A percentile compares a stretch with the other conserved stretches of the same genome.
phyloP scores from a whole-genome alignment of 1,140 invertebrate genomes.

The Cecropterus lyciades region DNA sequence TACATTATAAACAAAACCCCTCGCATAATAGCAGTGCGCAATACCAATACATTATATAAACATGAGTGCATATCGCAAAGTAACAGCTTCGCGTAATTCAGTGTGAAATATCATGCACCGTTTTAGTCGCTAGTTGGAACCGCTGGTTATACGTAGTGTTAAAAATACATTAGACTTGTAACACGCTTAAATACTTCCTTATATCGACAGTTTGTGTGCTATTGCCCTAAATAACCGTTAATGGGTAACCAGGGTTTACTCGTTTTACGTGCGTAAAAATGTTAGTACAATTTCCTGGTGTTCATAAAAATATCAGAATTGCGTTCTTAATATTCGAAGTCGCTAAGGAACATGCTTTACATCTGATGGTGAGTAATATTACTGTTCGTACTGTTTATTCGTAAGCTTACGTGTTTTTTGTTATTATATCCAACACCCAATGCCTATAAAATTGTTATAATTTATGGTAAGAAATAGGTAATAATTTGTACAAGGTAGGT shows the following conservation, averaged over 20 bases:
- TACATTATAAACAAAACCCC: constrained; percentile 7
- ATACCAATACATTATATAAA: constrained; percentile 31
- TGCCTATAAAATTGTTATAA: too few relatives aligned
- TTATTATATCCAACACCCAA: too few relatives aligned
- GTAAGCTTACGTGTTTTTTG: not conserved
- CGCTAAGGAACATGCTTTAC: constrained; percentile 28
- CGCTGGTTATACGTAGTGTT: constrained; percentile 32
- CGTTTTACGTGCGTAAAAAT: constrained; percentile 47
- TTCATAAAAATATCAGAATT: constrained; percentile 28
- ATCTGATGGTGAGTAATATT: constrained; percentile 27
- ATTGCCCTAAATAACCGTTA: constrained; percentile 37
- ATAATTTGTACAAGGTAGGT: too few relatives aligned
- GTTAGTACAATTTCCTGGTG: constrained; percentile 42
- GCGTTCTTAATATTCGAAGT: constrained; percentile 30
- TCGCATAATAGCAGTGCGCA: constrained; percentile 31
- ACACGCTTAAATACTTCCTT: constrained; percentile 39
- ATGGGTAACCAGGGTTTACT: constrained; percentile 46
- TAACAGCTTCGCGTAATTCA: constrained; percentile 32
- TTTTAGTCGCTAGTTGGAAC: constrained; percentile 30
- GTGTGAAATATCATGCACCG: constrained; percentile 21
- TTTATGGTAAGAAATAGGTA: too few relatives aligned
- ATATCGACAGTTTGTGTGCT: constrained; percentile 29
- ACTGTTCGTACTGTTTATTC: not conserved
- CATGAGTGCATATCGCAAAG: constrained; percentile 27
- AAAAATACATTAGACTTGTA: constrained; percentile 31